Evolutionary conservation across 1,140 invertebrate species (phyloP), one percentile per base, ranked within the genome.

Genomic region (Dryas iulia): DNA sequence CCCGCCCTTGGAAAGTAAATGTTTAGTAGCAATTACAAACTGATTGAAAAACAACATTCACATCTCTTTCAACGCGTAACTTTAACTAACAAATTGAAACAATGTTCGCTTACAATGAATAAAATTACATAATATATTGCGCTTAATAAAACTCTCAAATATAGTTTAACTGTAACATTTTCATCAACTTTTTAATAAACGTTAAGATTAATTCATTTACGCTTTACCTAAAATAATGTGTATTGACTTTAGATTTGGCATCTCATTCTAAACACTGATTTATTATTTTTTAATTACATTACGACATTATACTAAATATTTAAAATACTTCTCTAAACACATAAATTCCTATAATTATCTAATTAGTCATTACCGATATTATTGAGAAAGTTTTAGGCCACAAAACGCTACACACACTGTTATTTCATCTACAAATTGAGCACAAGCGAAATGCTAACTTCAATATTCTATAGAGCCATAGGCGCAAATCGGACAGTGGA

Each of bases 211-310:
- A 83, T 82, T 89, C 85, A 89, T 86, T 91, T 90, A 91, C 77
- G 79, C 76, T 86, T 90, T 90, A 91, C 89, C 84, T 91, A 90
- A 89, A 90, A 91, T 89, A 91, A 90, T 83, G 85, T 91, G 87
- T 91, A 90, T 91, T 91, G 89, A 91, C 89, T 91, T 90, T 90
- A 87, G 88, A 89, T 91, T 91, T 91, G 89, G 89, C 89, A 91
- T 88, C 87, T 91, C 87, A 79, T 87, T 79, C 89, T 91, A 91
- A 89, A 91, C 87, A 89, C 83, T 84, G 87, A 91, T 88, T 88
- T 87, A 83, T 82, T 88, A 81, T 84, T 81, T 81, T 74, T 76
- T 85, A 77, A 76, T 79, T 78, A 82, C 59, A 74, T 69, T 78
- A 81, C 72, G 73, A 78, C 59, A 81, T 79, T 82, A 82, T 72